These are phyloP conservation scores for Meloe dianella DNA, from an alignment of 2,888 invertebrate species.

Conservation along the genomic window DNA sequence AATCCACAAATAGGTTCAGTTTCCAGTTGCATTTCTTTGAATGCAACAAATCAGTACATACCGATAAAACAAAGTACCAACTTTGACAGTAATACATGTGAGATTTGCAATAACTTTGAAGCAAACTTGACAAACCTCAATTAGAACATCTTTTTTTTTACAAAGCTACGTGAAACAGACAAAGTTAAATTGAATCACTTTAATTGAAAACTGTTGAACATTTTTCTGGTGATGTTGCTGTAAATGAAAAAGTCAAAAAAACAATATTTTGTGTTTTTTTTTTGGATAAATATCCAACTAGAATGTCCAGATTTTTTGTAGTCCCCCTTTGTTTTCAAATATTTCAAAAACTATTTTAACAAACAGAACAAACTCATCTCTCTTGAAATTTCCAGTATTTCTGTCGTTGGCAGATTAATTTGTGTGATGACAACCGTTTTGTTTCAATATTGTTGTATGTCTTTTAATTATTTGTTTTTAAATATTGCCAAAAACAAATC, in stretches of 20 bases:
- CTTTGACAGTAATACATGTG: too few species aligned
- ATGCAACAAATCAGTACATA: background rate
- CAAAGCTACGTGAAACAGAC: conserved; percentile 6
- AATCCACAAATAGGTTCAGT: conserved; percentile 24
- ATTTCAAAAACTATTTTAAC: background rate
- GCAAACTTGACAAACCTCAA: conserved; percentile 4
- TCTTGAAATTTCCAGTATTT: conserved; percentile 2
- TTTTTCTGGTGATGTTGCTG: background rate
- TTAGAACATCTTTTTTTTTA: conserved; percentile 3
- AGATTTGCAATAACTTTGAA: too few species aligned
- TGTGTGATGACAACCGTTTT: conserved; percentile 1
- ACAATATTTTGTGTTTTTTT: background rate
- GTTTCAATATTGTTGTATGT: background rate
- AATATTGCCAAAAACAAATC: background rate
- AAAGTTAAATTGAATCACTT: conserved; percentile 8
- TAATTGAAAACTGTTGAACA: conserved; percentile 5
- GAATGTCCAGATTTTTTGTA: background rate
- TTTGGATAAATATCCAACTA: background rate
- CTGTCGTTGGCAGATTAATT: conserved; percentile 6
- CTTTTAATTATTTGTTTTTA: background rate
- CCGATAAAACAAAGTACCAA: too few species aligned
- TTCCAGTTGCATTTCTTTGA: background rate
- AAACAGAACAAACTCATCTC: conserved; percentile 1
- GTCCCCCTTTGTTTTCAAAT: background rate
- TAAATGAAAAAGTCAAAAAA: background rate